Evolutionary conservation across 2,888 invertebrate genomes (phyloP).

Genomic region (Sinohyriopsis cumingii): DNA sequence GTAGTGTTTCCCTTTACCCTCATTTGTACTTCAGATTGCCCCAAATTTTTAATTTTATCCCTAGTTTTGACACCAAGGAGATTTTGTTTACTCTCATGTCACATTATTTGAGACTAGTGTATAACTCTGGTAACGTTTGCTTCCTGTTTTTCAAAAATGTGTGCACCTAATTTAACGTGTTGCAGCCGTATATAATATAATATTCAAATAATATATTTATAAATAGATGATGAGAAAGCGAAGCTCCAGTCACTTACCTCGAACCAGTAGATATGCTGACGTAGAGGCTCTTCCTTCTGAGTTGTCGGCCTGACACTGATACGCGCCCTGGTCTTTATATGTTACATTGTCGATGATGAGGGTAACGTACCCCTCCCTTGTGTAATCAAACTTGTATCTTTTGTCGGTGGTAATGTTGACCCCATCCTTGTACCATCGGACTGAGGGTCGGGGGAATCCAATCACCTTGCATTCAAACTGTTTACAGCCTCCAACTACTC

Average conservation of each 20-base stretch:
- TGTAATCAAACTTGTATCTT: slow-evolving; percentile 62
- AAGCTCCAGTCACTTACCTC: slow-evolving; percentile 50
- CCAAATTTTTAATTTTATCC: no score
- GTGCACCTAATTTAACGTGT: no score
- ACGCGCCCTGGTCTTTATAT: slow-evolving; percentile 66
- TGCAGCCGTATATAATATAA: no score
- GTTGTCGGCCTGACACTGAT: slow-evolving; percentile 69
- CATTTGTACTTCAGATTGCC: no score
- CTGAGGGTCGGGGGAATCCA: slow-evolving; percentile 67
- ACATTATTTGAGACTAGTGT: no score
- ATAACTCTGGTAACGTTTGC: no score
- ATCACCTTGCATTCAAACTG: slow-evolving; percentile 69
- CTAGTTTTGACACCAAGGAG: no score
- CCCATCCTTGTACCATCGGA: slow-evolving; percentile 71
- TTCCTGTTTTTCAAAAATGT: no score
- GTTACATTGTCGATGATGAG: slow-evolving; percentile 63
- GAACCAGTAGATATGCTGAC: slow-evolving; percentile 67
- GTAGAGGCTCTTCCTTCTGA: slow-evolving; percentile 69
- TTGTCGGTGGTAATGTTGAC: slow-evolving; percentile 63
- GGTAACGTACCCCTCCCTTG: slow-evolving; percentile 61
- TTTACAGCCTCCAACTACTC: slow-evolving; percentile 62
- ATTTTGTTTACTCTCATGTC: no score
- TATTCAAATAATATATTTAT: no score
- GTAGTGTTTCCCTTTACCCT: no score
- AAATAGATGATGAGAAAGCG: background rate